phyloP scores from a whole-genome alignment of 2,888 invertebrate genomes.

The Crossocerus cetratus region DNA sequence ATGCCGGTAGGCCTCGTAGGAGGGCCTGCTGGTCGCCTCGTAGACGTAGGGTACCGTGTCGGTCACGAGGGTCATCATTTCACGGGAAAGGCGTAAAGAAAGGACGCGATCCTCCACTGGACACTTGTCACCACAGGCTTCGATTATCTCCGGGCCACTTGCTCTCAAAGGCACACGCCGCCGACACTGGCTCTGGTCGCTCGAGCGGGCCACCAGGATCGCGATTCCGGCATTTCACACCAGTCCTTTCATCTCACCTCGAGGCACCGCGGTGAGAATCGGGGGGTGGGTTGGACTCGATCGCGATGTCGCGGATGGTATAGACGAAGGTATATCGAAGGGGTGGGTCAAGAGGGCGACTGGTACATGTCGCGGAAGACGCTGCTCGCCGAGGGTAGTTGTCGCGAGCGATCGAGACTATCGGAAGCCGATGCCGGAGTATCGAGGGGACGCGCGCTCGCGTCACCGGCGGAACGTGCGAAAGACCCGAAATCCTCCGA shows the following conservation, averaged over 20 bases:
- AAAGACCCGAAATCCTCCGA: slow-evolving; percentile 65
- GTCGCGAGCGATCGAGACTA: neutral
- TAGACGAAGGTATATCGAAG: neutral
- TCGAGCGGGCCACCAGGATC: neutral
- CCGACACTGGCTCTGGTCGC: neutral
- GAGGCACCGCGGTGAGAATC: neutral
- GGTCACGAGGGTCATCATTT: slow-evolving; percentile 76
- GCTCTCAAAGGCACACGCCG: neutral
- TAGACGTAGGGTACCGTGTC: slow-evolving; percentile 71
- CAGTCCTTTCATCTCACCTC: neutral
- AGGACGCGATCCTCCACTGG: neutral
- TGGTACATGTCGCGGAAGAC: neutral
- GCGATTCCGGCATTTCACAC: neutral
- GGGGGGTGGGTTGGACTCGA: neutral
- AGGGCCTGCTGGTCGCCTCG: slow-evolving; percentile 68
- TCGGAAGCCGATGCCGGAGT: neutral
- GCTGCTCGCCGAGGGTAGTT: neutral
- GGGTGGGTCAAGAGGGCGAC: neutral
- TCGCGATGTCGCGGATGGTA: too few relatives aligned
- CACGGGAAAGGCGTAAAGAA: slow-evolving; percentile 33
- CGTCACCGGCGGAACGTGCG: slow-evolving; percentile 8
- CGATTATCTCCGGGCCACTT: neutral
- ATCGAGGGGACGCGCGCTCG: slow-evolving; percentile 3
- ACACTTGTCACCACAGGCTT: neutral
- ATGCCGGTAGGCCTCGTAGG: slow-evolving; percentile 67